Base-by-base conservation (phyloP, 2,113 vertebrate species). In the Cyprinodon brontotheroides region DNA sequence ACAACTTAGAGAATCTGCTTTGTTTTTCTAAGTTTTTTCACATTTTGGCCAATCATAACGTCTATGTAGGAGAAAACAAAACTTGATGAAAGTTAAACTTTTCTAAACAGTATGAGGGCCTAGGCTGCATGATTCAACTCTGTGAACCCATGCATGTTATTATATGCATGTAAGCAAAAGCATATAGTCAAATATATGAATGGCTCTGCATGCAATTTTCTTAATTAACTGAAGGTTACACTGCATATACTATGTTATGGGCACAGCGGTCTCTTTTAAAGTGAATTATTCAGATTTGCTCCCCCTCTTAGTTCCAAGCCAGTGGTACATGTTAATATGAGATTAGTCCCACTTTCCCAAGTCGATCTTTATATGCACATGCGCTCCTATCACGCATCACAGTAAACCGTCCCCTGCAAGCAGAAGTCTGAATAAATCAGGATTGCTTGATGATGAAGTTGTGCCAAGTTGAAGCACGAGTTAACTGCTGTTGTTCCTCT, bases 281-380 rank as follows among this genome's bases (percentile, higher is more conserved):
- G 66, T 86, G 64, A 89, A 89, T 91, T 88, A 90, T 92, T 89
- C 75, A 84, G 67, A 91, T 83, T 50, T 77, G 75, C 70, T 80
- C 80, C 77, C 47, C 75, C 73, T 80, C 83, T 90, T 84, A 85
- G 76, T 86, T 90, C 81, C 83, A 59, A 82, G 73, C 75, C 89
- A 84, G 81, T 87, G 80, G 74, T 77, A 90, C 62, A 88, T 84
- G 81, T 81, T 88, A 88, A 89, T 91, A 62, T 78, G 77, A 83
- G 90, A 90, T 90, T 91, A 87, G 79, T 78, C 86, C 84, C 79
- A 86, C 72, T 87, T 91, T 84, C 73, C 43, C 70, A 66, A 12
- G 57, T 74, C 79, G 78, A 87, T 86, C 80, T 73, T 79, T 70
- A 69, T 60, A 63, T 72, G 78, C 40, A 65, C 73, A 77, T 47